Conservation (phyloP, 2,797 vertebrate genomes). For the Myoxocephalus aenaeus region DNA sequence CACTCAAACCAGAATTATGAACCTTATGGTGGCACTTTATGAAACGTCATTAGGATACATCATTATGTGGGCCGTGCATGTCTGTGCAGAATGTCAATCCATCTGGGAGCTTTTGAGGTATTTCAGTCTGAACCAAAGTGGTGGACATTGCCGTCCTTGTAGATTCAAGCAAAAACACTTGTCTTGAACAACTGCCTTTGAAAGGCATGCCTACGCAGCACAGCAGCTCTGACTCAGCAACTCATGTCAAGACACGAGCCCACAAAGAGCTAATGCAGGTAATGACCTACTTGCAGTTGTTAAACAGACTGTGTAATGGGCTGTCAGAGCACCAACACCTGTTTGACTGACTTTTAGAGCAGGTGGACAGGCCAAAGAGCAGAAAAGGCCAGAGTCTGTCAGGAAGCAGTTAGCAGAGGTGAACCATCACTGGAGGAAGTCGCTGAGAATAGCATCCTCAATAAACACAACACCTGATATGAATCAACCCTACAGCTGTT, state of each 20-base stretch:
- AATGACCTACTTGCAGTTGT: conserved; percentile 57
- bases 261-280: conserved; percentile 42
- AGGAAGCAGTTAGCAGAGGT: conserved; percentile 50
- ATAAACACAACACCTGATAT: conserved; percentile 57
- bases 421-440: conserved; percentile 12
- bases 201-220: neutral
- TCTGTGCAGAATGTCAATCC: neutral
- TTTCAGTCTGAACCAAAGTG: neutral
- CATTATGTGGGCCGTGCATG: neutral
- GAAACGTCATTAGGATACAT: neutral
- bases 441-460: conserved; percentile 43
- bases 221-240: conserved; percentile 51
- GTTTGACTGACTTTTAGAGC: conserved; percentile 69
- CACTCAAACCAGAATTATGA: neutral
- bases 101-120: neutral
- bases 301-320: conserved; percentile 52
- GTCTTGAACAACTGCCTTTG: conserved; percentile 33
- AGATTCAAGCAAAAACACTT: neutral
- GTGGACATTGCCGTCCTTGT: neutral
- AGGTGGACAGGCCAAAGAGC: conserved; percentile 76
- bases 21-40: too few relatives aligned
- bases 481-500: conserved; percentile 64
- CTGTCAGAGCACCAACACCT: conserved; percentile 66
- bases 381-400: conserved; percentile 58
- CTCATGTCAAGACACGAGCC: conserved; percentile 38